A percentile compares a stretch with the other conserved stretches of the same genome.
Evolutionary conservation across 1,140 invertebrate genomes (phyloP).

Genomic region (Drosophila cardini): DNA sequence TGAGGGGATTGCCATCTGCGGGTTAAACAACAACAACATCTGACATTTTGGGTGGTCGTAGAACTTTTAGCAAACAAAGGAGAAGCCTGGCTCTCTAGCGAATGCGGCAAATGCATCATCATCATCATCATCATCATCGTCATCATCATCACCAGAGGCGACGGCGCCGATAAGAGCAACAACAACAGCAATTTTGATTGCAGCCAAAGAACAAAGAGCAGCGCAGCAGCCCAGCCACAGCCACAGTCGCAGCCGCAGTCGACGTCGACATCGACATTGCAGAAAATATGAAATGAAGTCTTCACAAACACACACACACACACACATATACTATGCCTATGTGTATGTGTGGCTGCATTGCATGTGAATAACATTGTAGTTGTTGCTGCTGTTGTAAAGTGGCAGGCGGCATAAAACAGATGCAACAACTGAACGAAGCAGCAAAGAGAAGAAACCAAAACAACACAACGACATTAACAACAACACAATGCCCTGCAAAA

Average conservation of each 20-base stretch:
- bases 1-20: constrained; percentile 30
- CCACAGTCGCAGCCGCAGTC: neutral
- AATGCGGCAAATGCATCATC: constrained; percentile 18
- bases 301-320: neutral
- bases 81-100: constrained; percentile 16
- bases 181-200: constrained; percentile 41
- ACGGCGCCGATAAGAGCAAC: constrained; percentile 22
- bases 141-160: constrained; percentile 20
- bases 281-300: constrained; percentile 29
- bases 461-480: constrained; percentile 2
- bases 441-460: constrained; percentile 18
- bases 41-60: constrained; percentile 50
- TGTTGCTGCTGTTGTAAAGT: constrained; percentile 53
- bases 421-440: constrained; percentile 50
- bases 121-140: constrained; percentile 16
- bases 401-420: constrained; percentile 58
- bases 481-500: constrained; percentile 19
- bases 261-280: constrained; percentile 12
- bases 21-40: constrained; percentile 39
- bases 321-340: neutral
- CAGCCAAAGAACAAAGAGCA: constrained; percentile 51
- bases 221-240: constrained; percentile 8
- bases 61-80: constrained; percentile 54
- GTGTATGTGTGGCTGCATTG: neutral
- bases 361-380: constrained; percentile 47